Evolutionary conservation across 92 coral and sea anemone species (phyloP).

Genomic region (Pocillopora grandis): DNA sequence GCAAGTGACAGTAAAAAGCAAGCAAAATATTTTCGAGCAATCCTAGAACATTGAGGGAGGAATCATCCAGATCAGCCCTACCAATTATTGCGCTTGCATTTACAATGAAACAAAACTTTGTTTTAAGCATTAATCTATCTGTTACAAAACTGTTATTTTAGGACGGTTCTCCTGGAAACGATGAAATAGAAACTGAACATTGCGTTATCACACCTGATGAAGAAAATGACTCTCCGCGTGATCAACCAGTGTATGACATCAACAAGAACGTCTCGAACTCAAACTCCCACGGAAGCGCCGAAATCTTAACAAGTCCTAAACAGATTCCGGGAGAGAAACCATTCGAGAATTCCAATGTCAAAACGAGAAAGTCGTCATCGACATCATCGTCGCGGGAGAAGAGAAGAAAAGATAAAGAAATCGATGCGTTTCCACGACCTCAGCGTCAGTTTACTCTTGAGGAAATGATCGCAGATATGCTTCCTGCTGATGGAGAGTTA

Average conservation of each 20-base stretch:
- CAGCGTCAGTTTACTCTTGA: slow-evolving; percentile 66
- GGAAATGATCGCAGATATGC: slow-evolving; percentile 69
- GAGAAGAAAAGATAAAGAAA: slow-evolving; percentile 29
- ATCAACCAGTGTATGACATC: slow-evolving; percentile 9
- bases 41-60: too few species aligned
- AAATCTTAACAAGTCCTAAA: not conserved
- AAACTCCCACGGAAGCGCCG: not conserved
- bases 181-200: not conserved
- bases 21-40: too few species aligned
- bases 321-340: slow-evolving; percentile 33
- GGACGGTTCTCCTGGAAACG: not conserved
- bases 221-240: not conserved
- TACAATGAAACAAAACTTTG: not conserved
- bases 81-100: not conserved
- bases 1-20: not conserved
- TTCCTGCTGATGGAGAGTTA: slow-evolving; percentile 45
- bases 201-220: not conserved
- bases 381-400: slow-evolving; percentile 7
- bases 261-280: slow-evolving; percentile 24
- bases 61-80: not conserved
- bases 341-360: not conserved
- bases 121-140: too few species aligned
- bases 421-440: slow-evolving; percentile 64
- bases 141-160: not conserved
- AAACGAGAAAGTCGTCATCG: slow-evolving; percentile 2